Conservation (phyloP, 2,888 invertebrate species). For the Dorcus hopei region DNA sequence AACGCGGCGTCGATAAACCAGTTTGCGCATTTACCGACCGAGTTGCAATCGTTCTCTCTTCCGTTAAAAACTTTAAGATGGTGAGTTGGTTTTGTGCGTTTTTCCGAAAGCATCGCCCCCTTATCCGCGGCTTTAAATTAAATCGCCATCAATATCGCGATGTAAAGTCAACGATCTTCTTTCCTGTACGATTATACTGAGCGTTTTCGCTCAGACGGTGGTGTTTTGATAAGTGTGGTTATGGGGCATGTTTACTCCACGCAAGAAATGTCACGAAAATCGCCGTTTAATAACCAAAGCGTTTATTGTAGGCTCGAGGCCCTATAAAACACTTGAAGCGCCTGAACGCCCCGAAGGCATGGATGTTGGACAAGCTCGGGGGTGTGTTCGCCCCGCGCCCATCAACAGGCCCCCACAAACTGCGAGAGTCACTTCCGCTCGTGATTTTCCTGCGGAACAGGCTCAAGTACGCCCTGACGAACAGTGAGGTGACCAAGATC, state of each 20-base stretch:
- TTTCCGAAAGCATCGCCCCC: constrained; percentile 21
- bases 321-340: constrained; percentile 99
- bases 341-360: constrained; percentile 97
- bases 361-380: constrained; percentile 99
- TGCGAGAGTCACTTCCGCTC: constrained; percentile 94
- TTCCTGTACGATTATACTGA: too few relatives aligned
- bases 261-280: too few relatives aligned
- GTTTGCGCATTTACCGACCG: neutral
- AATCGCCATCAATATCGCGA: too few relatives aligned
- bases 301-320: constrained; percentile 81
- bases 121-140: too few relatives aligned
- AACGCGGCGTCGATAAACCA: neutral
- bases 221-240: too few relatives aligned
- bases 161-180: too few relatives aligned
- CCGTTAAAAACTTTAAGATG: constrained; percentile 33
- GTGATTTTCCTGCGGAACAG: constrained; percentile 96
- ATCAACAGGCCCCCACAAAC: constrained; percentile 95
- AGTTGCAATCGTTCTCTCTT: constrained; percentile 22
- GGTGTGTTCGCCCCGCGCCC: constrained; percentile 98
- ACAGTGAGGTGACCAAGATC: constrained; percentile 95
- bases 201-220: too few relatives aligned
- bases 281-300: too few relatives aligned
- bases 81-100: constrained; percentile 25
- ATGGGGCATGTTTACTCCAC: too few relatives aligned
- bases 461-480: constrained; percentile 96